Evolutionary conservation across 2,113 vertebrate species (phyloP), one percentile per base, ranked within the genome.

Genomic region (Psammodynastes pulverulentus): DNA sequence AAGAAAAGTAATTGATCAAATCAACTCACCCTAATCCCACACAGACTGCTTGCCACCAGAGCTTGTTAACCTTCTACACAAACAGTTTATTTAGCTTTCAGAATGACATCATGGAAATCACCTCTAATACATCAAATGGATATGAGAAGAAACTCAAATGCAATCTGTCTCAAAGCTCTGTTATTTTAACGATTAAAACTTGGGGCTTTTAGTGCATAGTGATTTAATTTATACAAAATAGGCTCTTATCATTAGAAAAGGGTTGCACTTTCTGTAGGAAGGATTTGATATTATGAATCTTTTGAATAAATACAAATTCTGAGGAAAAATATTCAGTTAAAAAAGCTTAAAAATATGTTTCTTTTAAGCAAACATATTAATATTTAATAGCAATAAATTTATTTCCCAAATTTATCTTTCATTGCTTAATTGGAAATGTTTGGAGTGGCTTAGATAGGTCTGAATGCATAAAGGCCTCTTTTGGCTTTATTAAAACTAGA

Each of bases 1-100:
- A 97, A 97, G 94, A 92, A 95, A 97, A 97, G 97, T 96, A 96
- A 98, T 98, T 96, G 97, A 98, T 98, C 98, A 98, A 97, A 97
- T 98, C 97, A 97, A 95, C 96, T 96, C 94, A 79, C 95, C 96
- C 58, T 95, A 97, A 97, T 97, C 97, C 96, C 95, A 96, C 94
- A 95, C 95, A 92, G 92, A 94, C 93, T 93, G 85, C 95, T 94
- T 96, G 95, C 21, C 90, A 93, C 91, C 95, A 94, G 91, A 96
- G 95, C 96, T 97, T 97, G 96, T 98, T 98, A 98, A 97, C 95
- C 94, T 97, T 92, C 92, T 96, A 94, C 91, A 93, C 93, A 96
- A 95, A 96, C 94, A 96, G 95, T 97, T 98, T 97, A 97, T 97
- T 98, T 97, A 97, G 95, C 95, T 96, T 92, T 96, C 90, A 94